A percentile compares a stretch with the other conserved stretches of the same genome.
Evolutionary conservation across 2,113 vertebrate species (phyloP).

Genomic region (Oreochromis niloticus): DNA sequence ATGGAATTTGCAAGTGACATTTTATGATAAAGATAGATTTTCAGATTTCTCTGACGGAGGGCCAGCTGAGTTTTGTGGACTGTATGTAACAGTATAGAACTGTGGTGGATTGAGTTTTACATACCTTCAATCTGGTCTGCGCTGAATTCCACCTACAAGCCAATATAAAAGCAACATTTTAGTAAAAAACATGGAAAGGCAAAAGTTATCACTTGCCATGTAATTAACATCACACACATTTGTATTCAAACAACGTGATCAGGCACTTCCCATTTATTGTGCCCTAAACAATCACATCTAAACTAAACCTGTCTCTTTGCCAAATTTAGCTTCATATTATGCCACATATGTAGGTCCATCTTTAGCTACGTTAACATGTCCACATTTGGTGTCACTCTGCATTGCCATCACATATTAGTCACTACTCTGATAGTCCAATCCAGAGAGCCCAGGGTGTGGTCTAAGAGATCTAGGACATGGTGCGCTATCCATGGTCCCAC

Average conservation of each 20-base stretch:
- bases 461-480: background rate
- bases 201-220: background rate
- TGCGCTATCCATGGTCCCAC: conserved; percentile 62
- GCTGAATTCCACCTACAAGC: conserved; percentile 67
- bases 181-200: background rate
- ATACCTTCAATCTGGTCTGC: conserved; percentile 75
- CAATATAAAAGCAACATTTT: conserved; percentile 39
- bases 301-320: conserved; percentile 28
- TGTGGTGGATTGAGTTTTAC: background rate
- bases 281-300: background rate
- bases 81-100: background rate
- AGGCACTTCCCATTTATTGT: background rate
- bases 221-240: background rate
- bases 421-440: conserved; percentile 29
- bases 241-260: background rate
- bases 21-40: background rate
- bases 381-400: conserved; percentile 66
- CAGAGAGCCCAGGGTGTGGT: conserved; percentile 34
- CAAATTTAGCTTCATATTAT: conserved; percentile 48
- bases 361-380: conserved; percentile 71
- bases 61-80: background rate
- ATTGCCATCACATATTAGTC: background rate
- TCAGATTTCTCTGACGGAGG: background rate
- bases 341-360: conserved; percentile 49
- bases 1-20: background rate